Percentiles rank a stretch among this genome's conserved stretches.
Evolutionary conservation across 2,888 invertebrate species (phyloP).

Genomic region (Dryomyza anilis): DNA sequence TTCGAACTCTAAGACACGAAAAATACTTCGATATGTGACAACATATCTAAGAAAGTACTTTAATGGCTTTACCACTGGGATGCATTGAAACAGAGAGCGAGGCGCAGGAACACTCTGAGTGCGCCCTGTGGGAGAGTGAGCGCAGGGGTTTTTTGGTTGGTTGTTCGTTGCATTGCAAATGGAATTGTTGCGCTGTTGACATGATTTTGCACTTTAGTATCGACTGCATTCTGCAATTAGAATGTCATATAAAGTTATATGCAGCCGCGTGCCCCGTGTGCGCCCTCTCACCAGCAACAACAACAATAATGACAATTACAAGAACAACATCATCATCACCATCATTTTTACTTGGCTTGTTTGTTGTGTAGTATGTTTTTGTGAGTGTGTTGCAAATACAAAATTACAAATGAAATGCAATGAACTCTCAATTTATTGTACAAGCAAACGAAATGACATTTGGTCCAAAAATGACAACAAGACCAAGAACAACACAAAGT

Average conservation of each 20-base stretch:
- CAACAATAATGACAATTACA: background rate
- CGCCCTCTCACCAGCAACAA: background rate
- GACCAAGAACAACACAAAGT: too few species aligned
- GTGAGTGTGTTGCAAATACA: too few species aligned
- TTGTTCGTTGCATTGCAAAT: conserved; percentile 20
- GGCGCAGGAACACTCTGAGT: background rate
- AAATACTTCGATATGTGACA: too few species aligned
- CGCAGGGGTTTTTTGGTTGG: too few species aligned
- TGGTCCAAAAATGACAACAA: background rate
- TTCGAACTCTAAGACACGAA: too few species aligned
- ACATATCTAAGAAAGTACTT: too few species aligned
- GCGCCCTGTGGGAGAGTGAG: background rate
- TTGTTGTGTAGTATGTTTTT: too few species aligned
- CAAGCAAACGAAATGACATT: conserved; percentile 2
- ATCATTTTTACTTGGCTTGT: background rate
- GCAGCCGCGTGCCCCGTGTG: background rate
- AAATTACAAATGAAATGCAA: background rate
- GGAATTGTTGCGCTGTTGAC: conserved; percentile 53
- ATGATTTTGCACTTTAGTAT: conserved; percentile 62
- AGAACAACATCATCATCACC: background rate
- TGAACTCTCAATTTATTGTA: background rate
- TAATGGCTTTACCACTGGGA: too few species aligned
- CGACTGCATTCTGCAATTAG: conserved; percentile 63
- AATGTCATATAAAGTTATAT: conserved; percentile 51
- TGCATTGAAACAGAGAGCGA: background rate